Percentiles rank a stretch among this genome's conserved stretches.
Evolutionary conservation across 1,140 invertebrate genomes (phyloP).

Genomic region (Hyles vespertilio): DNA sequence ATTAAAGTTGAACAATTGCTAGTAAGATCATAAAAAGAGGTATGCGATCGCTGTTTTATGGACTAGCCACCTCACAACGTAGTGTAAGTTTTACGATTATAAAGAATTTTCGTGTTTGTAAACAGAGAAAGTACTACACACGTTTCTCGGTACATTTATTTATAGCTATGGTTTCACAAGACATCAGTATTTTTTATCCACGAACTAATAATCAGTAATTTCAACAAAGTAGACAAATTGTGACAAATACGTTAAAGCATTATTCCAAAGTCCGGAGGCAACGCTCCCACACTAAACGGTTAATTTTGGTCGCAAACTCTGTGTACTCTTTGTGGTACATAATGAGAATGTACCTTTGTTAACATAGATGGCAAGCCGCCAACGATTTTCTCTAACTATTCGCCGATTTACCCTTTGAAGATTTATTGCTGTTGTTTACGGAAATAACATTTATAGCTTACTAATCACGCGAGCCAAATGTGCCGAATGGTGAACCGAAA

Average conservation of each 20-base stretch:
- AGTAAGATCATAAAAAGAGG: not conserved
- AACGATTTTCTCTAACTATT: conserved; percentile 7
- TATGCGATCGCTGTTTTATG: not conserved
- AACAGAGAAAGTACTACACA: conserved; percentile 1
- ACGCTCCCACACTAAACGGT: not conserved
- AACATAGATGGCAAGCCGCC: conserved; percentile 12
- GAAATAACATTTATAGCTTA: conserved; percentile 17
- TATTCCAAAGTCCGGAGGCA: too few species aligned
- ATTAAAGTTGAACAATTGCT: too few species aligned
- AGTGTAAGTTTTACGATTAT: conserved; percentile 3
- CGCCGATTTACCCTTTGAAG: conserved; percentile 6
- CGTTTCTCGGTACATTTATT: not conserved
- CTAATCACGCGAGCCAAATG: conserved; percentile 12
- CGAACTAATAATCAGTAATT: too few species aligned
- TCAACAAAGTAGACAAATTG: conserved; percentile 1
- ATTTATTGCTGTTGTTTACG: conserved; percentile 17
- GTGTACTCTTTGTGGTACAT: conserved; percentile 10
- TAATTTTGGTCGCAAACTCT: conserved; percentile 10
- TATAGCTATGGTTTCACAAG: too few species aligned
- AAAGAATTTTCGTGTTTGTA: conserved; percentile 7
- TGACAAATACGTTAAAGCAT: not conserved
- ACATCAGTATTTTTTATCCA: too few species aligned
- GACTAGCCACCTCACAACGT: not conserved
- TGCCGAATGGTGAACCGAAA: not conserved
- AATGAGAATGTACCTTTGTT: conserved; percentile 19